Conservation (phyloP, 2,113 vertebrate genomes). For the Corvus hawaiiensis region DNA sequence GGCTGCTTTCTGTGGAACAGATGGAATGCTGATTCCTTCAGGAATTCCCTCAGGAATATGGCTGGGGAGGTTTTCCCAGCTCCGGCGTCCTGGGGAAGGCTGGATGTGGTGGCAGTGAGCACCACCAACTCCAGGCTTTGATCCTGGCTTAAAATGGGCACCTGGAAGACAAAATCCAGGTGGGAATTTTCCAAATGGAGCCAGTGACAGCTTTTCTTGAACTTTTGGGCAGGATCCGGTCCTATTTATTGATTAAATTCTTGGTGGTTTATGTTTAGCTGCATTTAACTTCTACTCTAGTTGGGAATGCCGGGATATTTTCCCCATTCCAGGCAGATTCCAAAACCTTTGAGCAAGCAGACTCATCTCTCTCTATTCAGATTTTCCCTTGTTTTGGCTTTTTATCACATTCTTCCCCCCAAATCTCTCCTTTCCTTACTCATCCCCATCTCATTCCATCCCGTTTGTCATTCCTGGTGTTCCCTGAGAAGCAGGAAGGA, state of each 20-base stretch:
- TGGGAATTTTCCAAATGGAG: neutral
- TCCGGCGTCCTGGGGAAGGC: neutral
- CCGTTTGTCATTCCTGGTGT: neutral
- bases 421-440: neutral
- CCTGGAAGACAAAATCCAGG: neutral
- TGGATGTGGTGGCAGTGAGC: neutral
- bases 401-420: neutral
- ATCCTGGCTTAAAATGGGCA: neutral
- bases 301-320: neutral
- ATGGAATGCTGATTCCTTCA: neutral
- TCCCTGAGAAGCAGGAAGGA: neutral
- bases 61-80: neutral
- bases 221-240: neutral
- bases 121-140: accelerated
- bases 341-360: neutral
- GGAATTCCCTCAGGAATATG: neutral
- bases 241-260: neutral
- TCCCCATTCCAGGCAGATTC: neutral
- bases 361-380: neutral
- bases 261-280: neutral
- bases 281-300: accelerated
- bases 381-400: neutral
- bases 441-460: neutral
- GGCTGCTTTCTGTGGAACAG: neutral
- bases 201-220: neutral